Percentiles rank a stretch among this genome's conserved stretches.
Conservation (phyloP, 2,888 invertebrate species). For the Drosophila neonasuta region DNA sequence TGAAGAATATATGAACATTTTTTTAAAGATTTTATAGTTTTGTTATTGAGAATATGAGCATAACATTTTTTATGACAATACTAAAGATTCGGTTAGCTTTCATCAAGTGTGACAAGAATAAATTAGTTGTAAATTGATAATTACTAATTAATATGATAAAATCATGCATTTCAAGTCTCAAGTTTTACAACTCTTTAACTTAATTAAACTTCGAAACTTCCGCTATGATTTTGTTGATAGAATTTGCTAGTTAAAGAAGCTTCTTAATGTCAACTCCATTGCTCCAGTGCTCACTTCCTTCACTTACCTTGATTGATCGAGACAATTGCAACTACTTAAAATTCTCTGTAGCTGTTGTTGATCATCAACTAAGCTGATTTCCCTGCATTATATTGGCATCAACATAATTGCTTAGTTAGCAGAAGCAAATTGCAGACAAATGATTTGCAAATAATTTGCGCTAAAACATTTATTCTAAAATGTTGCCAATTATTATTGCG, state of each 20-base stretch:
- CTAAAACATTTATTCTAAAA: constrained; percentile 50
- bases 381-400: constrained; percentile 7
- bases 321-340: background rate
- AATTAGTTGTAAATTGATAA: too few species aligned
- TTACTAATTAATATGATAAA: too few species aligned
- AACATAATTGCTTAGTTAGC: constrained; percentile 9
- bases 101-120: too few species aligned
- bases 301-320: background rate
- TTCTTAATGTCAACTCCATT: background rate
- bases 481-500: constrained; percentile 59
- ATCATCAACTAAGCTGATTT: background rate
- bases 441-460: constrained; percentile 29
- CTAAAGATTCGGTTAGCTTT: fast-evolving
- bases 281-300: constrained; percentile 1
- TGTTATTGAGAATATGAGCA: too few species aligned
- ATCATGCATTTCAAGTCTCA: too few species aligned
- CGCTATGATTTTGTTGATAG: too few species aligned
- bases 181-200: too few species aligned
- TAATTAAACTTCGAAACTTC: too few species aligned
- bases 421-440: constrained; percentile 26
- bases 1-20: too few species aligned
- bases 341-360: background rate
- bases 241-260: background rate
- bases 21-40: too few species aligned
- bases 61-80: too few species aligned